These are phyloP conservation scores for Synaphobranchus kaupii DNA, from an alignment of 2,797 vertebrate species.

Conservation along the genomic window DNA sequence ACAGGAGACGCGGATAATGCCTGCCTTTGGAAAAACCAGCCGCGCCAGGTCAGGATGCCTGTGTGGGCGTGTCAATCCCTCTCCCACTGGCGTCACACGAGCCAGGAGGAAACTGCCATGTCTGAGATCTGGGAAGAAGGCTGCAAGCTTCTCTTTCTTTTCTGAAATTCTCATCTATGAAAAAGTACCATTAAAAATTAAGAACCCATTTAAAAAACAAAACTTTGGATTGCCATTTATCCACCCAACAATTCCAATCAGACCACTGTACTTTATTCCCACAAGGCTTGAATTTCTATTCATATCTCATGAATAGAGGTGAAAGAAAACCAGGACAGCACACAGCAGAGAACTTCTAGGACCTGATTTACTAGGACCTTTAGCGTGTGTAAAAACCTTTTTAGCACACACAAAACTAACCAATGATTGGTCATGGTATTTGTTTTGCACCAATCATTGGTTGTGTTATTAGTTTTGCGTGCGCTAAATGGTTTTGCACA, in stretches of 20 bases:
- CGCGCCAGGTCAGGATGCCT: slow-evolving; percentile 11
- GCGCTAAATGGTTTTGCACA: too few species aligned
- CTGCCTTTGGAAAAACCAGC: slow-evolving; percentile 72
- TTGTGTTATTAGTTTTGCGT: too few species aligned
- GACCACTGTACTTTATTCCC: background rate
- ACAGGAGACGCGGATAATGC: slow-evolving; percentile 77
- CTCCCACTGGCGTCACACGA: slow-evolving; percentile 54
- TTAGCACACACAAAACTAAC: too few species aligned
- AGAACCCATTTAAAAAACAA: background rate
- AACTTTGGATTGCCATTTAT: background rate
- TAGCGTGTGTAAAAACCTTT: too few species aligned
- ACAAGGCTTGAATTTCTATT: background rate
- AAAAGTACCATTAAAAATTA: background rate
- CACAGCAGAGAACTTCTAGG: background rate
- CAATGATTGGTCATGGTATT: too few species aligned
- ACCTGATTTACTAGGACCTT: too few species aligned
- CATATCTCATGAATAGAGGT: background rate
- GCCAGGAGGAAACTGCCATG: slow-evolving; percentile 53
- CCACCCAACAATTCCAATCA: background rate
- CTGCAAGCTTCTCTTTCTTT: background rate
- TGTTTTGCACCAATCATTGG: too few species aligned
- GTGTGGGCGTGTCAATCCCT: slow-evolving; percentile 54
- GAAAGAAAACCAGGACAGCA: background rate
- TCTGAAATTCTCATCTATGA: background rate
- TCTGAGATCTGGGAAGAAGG: background rate